Evolutionary conservation across 2,888 invertebrate genomes (phyloP).

Genomic region (Polyommatus iphigenia): DNA sequence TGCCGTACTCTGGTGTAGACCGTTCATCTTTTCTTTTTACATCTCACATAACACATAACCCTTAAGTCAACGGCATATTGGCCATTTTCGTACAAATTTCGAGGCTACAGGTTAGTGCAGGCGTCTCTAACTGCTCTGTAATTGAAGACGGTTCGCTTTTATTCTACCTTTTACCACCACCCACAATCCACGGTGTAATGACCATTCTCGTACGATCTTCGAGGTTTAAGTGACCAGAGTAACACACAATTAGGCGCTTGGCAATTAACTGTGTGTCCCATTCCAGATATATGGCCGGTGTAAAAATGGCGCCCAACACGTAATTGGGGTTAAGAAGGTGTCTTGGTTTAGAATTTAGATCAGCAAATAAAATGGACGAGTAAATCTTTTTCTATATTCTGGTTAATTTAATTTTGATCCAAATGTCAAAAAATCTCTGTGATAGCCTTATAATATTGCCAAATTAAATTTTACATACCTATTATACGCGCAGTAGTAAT

Average conservation of each 20-base stretch:
- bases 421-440: no score
- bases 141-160: not conserved
- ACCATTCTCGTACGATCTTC: not conserved
- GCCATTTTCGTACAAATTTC: not conserved
- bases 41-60: not conserved
- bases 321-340: conserved; percentile 8
- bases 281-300: not conserved
- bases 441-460: no score
- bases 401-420: no score
- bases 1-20: not conserved
- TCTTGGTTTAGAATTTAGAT: not conserved
- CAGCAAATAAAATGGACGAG: not conserved
- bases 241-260: not conserved
- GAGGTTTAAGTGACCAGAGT: not conserved
- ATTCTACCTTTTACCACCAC: not conserved
- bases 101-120: not conserved
- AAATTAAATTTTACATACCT: no score
- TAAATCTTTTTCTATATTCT: not conserved
- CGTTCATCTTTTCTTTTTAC: not conserved
- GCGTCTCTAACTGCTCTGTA: not conserved
- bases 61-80: not conserved
- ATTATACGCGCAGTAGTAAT: no score
- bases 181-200: not conserved
- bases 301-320: not conserved
- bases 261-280: not conserved